Percentiles rank a stretch among this genome's conserved stretches.
Conservation (phyloP, 2,888 invertebrate genomes). For the Pherbina coryleti region DNA sequence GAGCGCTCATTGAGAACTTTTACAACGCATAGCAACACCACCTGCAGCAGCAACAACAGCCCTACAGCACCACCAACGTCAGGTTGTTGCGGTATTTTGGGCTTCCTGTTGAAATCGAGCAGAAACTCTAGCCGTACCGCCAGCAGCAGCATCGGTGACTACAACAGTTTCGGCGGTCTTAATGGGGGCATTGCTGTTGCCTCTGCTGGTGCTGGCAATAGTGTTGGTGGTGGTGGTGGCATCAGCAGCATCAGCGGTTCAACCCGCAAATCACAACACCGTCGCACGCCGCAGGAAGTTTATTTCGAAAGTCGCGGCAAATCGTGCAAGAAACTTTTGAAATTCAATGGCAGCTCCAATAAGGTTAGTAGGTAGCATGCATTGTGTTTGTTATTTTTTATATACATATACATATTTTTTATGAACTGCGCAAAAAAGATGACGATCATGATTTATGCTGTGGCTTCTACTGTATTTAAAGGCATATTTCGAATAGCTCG, state of each 20-base stretch:
- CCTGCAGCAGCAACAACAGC: slow-evolving; percentile 38
- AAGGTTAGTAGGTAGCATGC: slow-evolving; percentile 73
- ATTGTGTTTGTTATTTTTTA: not conserved
- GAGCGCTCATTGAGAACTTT: slow-evolving; percentile 38
- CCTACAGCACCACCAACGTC: slow-evolving; percentile 39
- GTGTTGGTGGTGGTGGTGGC: slow-evolving; percentile 15
- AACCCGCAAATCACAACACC: slow-evolving; percentile 53
- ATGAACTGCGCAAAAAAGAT: not conserved
- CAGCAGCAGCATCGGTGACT: slow-evolving; percentile 57
- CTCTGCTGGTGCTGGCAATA: slow-evolving; percentile 39
- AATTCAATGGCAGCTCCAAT: slow-evolving; percentile 85
- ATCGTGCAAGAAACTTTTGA: slow-evolving; percentile 84
- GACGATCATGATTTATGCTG: too few relatives aligned
- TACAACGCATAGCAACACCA: slow-evolving; percentile 44
- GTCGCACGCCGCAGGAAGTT: slow-evolving; percentile 73
- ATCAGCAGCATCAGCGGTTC: slow-evolving; percentile 35
- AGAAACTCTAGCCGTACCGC: slow-evolving; percentile 55
- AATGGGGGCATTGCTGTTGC: slow-evolving; percentile 38
- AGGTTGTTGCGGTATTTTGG: slow-evolving; percentile 62
- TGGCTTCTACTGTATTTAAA: too few relatives aligned
- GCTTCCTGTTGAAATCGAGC: slow-evolving; percentile 57
- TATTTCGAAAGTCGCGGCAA: slow-evolving; percentile 85
- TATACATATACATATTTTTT: not conserved
- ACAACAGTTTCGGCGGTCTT: slow-evolving; percentile 45
- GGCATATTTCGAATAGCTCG: too few relatives aligned